Evolutionary conservation across 2,797 vertebrate genomes (phyloP).

Genomic region (Hemitrygon akajei): DNA sequence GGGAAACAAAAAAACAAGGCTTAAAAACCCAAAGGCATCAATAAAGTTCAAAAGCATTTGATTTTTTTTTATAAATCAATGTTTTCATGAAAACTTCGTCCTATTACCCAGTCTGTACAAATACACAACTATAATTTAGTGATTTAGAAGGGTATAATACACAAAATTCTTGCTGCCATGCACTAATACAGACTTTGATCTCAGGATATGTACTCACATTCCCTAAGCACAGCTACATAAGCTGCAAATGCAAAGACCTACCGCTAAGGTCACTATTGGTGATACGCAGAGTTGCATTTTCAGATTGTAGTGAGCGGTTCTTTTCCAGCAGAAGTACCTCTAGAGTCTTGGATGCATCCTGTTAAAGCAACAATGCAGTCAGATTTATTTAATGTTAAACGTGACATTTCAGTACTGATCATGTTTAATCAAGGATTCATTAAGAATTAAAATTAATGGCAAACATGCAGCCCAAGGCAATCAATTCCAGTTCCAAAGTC

Average conservation of each 20-base stretch:
- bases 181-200: slow-evolving; percentile 46
- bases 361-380: slow-evolving; percentile 38
- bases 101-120: slow-evolving; percentile 42
- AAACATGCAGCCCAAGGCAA: slow-evolving; percentile 34
- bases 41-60: slow-evolving; percentile 47
- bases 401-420: slow-evolving; percentile 22
- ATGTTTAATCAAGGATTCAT: slow-evolving; percentile 31
- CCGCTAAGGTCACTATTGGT: slow-evolving; percentile 91
- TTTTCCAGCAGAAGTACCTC: slow-evolving; percentile 94
- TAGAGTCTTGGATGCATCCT: slow-evolving; percentile 88
- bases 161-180: slow-evolving; percentile 47
- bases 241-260: slow-evolving; percentile 59
- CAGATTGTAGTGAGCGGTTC: slow-evolving; percentile 88
- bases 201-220: slow-evolving; percentile 47
- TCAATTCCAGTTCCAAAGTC: not conserved
- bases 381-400: slow-evolving; percentile 35
- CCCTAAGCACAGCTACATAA: slow-evolving; percentile 42
- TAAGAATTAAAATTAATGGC: slow-evolving; percentile 30
- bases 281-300: slow-evolving; percentile 86
- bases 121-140: slow-evolving; percentile 43
- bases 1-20: slow-evolving; percentile 48
- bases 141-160: slow-evolving; percentile 39
- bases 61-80: slow-evolving; percentile 44
- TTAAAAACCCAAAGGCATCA: slow-evolving; percentile 49
- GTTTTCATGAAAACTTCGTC: slow-evolving; percentile 40